phyloP scores from a whole-genome alignment of 2,113 vertebrate species.

The Synodontis membranacea region DNA sequence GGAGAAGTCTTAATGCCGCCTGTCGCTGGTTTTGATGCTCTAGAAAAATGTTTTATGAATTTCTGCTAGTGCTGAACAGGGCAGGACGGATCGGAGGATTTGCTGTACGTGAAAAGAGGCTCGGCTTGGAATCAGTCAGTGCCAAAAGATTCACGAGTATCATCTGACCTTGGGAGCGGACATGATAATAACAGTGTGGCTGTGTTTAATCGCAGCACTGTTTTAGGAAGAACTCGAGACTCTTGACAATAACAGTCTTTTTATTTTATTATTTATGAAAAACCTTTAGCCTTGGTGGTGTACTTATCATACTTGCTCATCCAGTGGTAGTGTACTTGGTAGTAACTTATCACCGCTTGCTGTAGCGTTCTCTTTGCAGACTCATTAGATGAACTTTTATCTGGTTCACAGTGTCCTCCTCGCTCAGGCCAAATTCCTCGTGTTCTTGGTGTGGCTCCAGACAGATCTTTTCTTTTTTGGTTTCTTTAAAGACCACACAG shows the following conservation, averaged over 20 bases:
- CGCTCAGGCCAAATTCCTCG: slow-evolving; percentile 30
- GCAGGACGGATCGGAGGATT: slow-evolving; percentile 53
- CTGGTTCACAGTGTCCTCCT: slow-evolving; percentile 4
- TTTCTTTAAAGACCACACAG: slow-evolving; percentile 1
- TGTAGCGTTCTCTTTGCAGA: not conserved
- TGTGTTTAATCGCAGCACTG: not conserved
- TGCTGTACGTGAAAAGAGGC: slow-evolving; percentile 52
- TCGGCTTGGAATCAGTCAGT: slow-evolving; percentile 32
- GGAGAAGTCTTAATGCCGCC: slow-evolving; percentile 54
- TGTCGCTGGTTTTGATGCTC: slow-evolving; percentile 57
- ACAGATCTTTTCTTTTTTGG: not conserved
- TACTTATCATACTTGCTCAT: not conserved
- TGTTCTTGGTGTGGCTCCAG: slow-evolving; percentile 7
- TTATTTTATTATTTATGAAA: not conserved
- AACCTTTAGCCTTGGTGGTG: not conserved
- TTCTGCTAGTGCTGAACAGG: slow-evolving; percentile 53
- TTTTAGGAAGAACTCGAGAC: not conserved
- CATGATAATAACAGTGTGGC: not conserved
- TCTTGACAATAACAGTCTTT: not conserved
- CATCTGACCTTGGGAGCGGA: slow-evolving; percentile 15
- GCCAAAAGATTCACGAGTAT: slow-evolving; percentile 18
- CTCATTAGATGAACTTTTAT: slow-evolving; percentile 14
- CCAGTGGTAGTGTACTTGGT: not conserved
- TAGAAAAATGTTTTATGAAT: slow-evolving; percentile 63
- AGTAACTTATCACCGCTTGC: not conserved